These are phyloP conservation scores for Macrochelys suwanniensis DNA, from an alignment of 2,797 vertebrate genomes.

Conservation along the genomic window DNA sequence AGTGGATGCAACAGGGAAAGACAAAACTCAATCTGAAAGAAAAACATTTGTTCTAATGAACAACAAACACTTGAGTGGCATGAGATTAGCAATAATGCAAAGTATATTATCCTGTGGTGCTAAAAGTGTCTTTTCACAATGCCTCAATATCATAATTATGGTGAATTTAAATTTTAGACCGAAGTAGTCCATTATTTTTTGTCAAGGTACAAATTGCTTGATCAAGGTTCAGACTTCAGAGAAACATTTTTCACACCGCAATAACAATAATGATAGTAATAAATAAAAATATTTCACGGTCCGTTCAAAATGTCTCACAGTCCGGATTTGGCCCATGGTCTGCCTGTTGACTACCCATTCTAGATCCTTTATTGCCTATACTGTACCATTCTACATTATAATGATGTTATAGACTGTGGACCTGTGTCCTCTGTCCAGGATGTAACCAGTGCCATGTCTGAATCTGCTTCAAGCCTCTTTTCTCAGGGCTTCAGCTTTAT, in stretches of 20 bases:
- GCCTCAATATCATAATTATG: background rate
- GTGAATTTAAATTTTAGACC: background rate
- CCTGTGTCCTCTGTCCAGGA: background rate
- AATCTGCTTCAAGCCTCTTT: background rate
- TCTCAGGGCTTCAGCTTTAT: background rate
- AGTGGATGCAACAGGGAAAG: background rate
- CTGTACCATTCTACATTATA: background rate
- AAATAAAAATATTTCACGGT: no score
- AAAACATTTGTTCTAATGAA: constrained; percentile 38
- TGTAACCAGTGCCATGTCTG: constrained; percentile 19
- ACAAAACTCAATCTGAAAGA: constrained; percentile 4
- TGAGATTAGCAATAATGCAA: fast-evolving
- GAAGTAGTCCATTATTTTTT: no score
- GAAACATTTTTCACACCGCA: no score
- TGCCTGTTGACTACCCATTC: no score
- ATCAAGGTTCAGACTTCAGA: no score
- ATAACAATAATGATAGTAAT: no score
- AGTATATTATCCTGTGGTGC: background rate
- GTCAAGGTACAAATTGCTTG: no score
- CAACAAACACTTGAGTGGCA: background rate
- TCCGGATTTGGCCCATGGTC: no score
- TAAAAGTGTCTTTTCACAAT: background rate
- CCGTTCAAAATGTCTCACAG: no score
- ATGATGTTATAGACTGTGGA: background rate
- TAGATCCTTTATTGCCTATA: background rate